phyloP scores from a whole-genome alignment of 53 echinoderm and acorn worm species.

The Arbacia lixula region DNA sequence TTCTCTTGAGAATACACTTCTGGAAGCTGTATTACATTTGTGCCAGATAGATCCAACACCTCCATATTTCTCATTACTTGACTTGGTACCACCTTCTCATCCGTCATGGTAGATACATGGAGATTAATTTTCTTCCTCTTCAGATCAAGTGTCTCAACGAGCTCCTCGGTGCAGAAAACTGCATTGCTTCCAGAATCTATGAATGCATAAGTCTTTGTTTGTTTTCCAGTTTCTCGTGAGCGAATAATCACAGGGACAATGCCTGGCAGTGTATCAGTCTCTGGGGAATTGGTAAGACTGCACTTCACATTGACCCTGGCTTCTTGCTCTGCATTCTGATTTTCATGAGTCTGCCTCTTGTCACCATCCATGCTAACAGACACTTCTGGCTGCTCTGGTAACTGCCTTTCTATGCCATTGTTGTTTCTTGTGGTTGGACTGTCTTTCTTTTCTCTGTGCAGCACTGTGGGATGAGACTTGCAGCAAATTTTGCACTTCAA shows the following conservation, averaged over 20 bases:
- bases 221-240: neutral
- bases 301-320: neutral
- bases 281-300: neutral
- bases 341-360: neutral
- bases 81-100: slow-evolving; percentile 25
- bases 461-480: slow-evolving; percentile 61
- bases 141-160: slow-evolving; percentile 9
- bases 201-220: slow-evolving; percentile 63
- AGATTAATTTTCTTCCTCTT: neutral
- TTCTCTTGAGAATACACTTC: slow-evolving; percentile 29
- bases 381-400: neutral
- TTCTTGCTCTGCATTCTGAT: neutral
- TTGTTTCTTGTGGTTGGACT: neutral
- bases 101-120: slow-evolving; percentile 21
- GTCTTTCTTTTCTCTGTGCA: slow-evolving; percentile 23
- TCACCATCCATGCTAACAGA: neutral
- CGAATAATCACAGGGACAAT: neutral
- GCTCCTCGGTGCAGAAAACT: slow-evolving; percentile 51
- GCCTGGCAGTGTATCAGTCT: neutral
- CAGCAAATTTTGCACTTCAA: slow-evolving; percentile 40
- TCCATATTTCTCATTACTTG: slow-evolving; percentile 8
- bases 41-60: slow-evolving; percentile 22
- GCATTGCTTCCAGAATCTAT: slow-evolving; percentile 42
- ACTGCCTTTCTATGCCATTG: neutral
- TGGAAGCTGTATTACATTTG: slow-evolving; percentile 27